Conservation (phyloP, 2,113 vertebrate genomes). For the Poecile atricapillus region DNA sequence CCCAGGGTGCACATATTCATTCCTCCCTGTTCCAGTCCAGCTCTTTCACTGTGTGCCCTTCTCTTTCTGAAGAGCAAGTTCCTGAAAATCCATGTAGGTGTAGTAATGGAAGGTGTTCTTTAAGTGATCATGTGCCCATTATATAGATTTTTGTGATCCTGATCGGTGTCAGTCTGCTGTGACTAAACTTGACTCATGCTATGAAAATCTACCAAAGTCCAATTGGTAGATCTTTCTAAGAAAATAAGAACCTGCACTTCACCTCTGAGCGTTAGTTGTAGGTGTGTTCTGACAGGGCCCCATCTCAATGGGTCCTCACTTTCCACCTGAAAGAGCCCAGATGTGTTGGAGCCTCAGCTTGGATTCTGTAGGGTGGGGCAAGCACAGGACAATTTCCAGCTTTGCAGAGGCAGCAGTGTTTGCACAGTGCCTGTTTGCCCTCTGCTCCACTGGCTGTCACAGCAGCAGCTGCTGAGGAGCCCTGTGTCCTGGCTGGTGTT, state of each 20-base stretch:
- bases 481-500: not conserved
- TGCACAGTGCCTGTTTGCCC: not conserved
- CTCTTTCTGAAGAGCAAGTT: not conserved
- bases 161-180: not conserved
- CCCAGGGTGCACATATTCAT: not conserved
- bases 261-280: not conserved
- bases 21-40: not conserved
- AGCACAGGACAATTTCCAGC: not conserved
- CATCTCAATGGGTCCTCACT: not conserved
- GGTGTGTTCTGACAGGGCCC: not conserved
- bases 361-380: not conserved
- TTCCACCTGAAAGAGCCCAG: not conserved
- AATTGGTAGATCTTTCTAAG: not conserved
- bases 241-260: not conserved
- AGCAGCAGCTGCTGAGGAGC: not conserved
- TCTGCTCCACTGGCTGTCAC: not conserved
- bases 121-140: not conserved
- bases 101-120: not conserved
- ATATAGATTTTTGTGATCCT: not conserved
- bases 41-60: not conserved
- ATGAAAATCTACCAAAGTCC: not conserved
- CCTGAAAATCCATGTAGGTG: not conserved
- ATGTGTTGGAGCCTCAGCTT: not conserved
- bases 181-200: not conserved
- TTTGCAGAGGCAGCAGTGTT: not conserved